A percentile compares a stretch with the other conserved stretches of the same genome.
Conservation (phyloP, 2,888 invertebrate species). For the Portevinia maculata region DNA sequence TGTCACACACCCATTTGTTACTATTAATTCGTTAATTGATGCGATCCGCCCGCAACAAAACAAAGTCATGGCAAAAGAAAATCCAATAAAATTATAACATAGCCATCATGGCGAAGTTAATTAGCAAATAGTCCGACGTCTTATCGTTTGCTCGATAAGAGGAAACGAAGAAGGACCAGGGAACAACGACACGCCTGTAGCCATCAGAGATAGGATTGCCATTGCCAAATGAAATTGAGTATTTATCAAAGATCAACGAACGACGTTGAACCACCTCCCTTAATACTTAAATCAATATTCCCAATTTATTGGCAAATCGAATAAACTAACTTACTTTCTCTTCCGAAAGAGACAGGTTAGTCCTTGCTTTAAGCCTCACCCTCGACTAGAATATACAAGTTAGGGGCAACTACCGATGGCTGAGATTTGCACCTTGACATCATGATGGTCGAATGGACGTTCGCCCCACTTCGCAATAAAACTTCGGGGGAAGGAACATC, state of each 20-base stretch:
- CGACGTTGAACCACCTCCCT: slow-evolving; percentile 30
- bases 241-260: slow-evolving; percentile 72
- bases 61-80: slow-evolving; percentile 34
- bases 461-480: neutral
- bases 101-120: slow-evolving; percentile 75
- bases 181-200: neutral
- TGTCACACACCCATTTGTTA: slow-evolving; percentile 69
- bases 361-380: slow-evolving; percentile 4
- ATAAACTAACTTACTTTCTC: slow-evolving; percentile 43
- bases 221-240: slow-evolving; percentile 70
- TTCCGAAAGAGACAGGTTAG: slow-evolving; percentile 2
- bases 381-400: slow-evolving; percentile 9
- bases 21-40: slow-evolving; percentile 72
- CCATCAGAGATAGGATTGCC: slow-evolving; percentile 7
- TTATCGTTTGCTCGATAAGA: slow-evolving; percentile 33
- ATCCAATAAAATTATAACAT: slow-evolving; percentile 75
- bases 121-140: slow-evolving; percentile 75
- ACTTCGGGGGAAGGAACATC: slow-evolving; percentile 36
- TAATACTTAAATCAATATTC: slow-evolving; percentile 73
- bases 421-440: slow-evolving; percentile 72
- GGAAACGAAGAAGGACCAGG: slow-evolving; percentile 8
- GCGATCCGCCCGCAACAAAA: slow-evolving; percentile 47
- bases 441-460: slow-evolving; percentile 14
- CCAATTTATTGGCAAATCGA: slow-evolving; percentile 70
- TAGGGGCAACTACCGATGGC: slow-evolving; percentile 29